A percentile compares a stretch with the other conserved stretches of the same genome.
phyloP scores from a whole-genome alignment of 2,113 vertebrate genomes.

The Mesembrinibis cayennensis region DNA sequence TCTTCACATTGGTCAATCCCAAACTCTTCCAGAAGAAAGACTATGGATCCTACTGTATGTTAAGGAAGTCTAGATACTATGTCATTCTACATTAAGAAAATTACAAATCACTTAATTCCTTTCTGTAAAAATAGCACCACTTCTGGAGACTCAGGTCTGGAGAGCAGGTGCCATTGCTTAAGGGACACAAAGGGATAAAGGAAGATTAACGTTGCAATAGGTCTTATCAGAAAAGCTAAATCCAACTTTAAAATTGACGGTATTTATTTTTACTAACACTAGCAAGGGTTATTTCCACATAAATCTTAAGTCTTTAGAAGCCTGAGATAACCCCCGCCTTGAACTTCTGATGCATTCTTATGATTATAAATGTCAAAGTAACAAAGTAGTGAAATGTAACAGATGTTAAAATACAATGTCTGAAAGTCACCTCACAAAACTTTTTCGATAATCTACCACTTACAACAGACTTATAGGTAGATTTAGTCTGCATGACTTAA shows the following conservation, averaged over 20 bases:
- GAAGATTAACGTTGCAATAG: neutral
- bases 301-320: neutral
- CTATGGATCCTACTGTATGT: neutral
- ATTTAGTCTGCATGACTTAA: neutral
- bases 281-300: neutral
- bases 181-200: neutral
- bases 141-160: neutral
- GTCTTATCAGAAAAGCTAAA: neutral
- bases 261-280: neutral
- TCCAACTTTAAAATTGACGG: neutral
- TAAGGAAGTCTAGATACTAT: neutral
- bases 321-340: fast-evolving
- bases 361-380: neutral
- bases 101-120: neutral
- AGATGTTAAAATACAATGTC: neutral
- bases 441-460: neutral
- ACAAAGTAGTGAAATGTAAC: fast-evolving
- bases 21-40: neutral
- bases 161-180: neutral
- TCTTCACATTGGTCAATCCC: neutral
- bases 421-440: neutral
- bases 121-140: neutral
- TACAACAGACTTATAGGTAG: neutral
- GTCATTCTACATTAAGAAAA: neutral
- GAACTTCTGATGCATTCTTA: neutral